A percentile compares a stretch with the other conserved stretches of the same genome.
These are phyloP conservation scores for Epinotia ramella DNA, from an alignment of 2,888 invertebrate genomes.

Conservation along the genomic window DNA sequence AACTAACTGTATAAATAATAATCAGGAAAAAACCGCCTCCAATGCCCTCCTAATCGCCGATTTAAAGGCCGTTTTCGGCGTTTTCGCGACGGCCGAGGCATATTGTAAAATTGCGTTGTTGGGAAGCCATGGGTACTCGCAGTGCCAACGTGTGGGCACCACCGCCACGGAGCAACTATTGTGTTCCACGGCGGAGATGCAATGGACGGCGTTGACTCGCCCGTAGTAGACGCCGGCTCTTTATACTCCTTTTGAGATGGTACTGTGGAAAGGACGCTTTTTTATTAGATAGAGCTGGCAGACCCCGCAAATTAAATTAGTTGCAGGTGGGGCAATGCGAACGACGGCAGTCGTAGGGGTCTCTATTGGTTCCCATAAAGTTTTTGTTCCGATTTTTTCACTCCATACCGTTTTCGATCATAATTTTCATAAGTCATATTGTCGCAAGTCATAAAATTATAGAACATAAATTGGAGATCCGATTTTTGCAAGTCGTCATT, in stretches of 20 bases:
- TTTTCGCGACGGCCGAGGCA: not conserved
- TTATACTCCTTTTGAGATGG: not conserved
- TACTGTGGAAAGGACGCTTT: not conserved
- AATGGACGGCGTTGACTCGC: not conserved
- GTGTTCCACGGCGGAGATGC: not conserved
- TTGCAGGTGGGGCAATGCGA: not conserved
- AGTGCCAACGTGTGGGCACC: not conserved
- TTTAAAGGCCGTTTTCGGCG: not conserved
- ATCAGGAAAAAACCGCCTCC: conserved; percentile 12
- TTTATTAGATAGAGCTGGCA: not conserved
- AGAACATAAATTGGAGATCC: too few species aligned
- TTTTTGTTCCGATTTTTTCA: too few species aligned
- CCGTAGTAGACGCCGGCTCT: not conserved
- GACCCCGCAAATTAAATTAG: not conserved
- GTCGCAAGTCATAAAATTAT: too few species aligned
- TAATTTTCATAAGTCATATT: too few species aligned
- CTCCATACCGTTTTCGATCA: too few species aligned
- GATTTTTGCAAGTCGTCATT: too few species aligned
- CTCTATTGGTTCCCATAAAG: too few species aligned
- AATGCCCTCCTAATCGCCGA: conserved; percentile 3
- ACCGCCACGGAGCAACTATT: not conserved
- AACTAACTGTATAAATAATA: conserved; percentile 14
- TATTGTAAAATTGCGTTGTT: not conserved
- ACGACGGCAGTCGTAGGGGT: not conserved
- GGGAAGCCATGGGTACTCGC: not conserved